Percentiles rank a stretch among this genome's conserved stretches.
These are phyloP conservation scores for Nesogale talazaci DNA, from an alignment of 2,113 vertebrate species.

Conservation along the genomic window DNA sequence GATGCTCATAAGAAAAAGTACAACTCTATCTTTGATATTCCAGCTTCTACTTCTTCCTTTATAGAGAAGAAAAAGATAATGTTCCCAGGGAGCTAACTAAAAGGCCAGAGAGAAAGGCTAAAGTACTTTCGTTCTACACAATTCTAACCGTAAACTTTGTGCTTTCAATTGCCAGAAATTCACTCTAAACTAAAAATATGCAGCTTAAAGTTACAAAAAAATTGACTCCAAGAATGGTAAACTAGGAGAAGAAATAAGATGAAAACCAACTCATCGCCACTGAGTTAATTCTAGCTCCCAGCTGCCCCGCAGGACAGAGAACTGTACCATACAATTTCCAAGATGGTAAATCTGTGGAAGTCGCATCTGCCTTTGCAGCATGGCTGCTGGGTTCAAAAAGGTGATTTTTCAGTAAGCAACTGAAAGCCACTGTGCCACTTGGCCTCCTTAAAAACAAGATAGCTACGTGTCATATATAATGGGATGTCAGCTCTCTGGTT, in stretches of 20 bases:
- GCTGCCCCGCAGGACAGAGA: too few species aligned
- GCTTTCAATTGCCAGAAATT: slow-evolving; percentile 53
- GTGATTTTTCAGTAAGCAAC: not conserved
- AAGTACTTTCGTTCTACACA: slow-evolving; percentile 18
- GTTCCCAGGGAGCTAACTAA: not conserved
- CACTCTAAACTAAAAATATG: not conserved
- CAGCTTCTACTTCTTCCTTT: not conserved
- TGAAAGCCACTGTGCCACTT: not conserved
- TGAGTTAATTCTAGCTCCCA: too few species aligned
- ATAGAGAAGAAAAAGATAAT: slow-evolving; percentile 30
- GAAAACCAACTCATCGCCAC: not conserved
- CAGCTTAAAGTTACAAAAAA: slow-evolving; percentile 31
- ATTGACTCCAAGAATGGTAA: not conserved
- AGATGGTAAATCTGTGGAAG: not conserved
- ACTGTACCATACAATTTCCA: not conserved
- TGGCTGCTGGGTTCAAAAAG: not conserved
- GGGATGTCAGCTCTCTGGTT: slow-evolving; percentile 46
- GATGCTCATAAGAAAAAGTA: slow-evolving; percentile 37
- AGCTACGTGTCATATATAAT: slow-evolving; percentile 50
- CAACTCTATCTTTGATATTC: not conserved
- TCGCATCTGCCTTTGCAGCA: not conserved
- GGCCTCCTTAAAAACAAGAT: not conserved
- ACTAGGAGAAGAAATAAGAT: not conserved
- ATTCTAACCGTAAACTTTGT: slow-evolving; percentile 16
- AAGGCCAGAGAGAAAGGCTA: not conserved